phyloP scores from a whole-genome alignment of 2,113 vertebrate genomes.

The Genyomyrus donnyi region DNA sequence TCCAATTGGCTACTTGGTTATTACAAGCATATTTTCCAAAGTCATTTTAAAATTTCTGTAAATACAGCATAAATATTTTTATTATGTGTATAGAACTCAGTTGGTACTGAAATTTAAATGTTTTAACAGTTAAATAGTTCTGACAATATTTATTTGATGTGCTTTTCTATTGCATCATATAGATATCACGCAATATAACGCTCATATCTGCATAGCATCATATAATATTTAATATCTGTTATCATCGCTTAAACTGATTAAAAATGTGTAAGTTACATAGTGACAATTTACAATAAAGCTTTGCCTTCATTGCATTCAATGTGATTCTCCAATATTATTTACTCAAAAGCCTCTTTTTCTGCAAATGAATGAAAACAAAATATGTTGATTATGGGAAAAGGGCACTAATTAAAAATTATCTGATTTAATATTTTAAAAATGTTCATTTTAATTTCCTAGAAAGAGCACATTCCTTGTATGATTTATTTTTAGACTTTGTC shows the following conservation, averaged over 20 bases:
- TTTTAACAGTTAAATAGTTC: not conserved
- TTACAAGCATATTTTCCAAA: not conserved
- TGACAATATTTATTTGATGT: not conserved
- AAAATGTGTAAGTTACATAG: not conserved
- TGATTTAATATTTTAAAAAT: not conserved
- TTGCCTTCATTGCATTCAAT: not conserved
- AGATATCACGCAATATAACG: not conserved
- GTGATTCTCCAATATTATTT: not conserved
- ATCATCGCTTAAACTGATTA: not conserved
- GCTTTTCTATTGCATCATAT: not conserved
- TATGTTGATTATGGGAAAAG: not conserved
- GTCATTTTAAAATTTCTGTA: not conserved
- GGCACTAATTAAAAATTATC: not conserved
- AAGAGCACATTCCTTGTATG: not conserved
- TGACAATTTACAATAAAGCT: not conserved
- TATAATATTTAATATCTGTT: not conserved
- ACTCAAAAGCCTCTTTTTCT: not conserved
- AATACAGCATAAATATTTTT: not conserved
- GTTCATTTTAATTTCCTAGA: not conserved
- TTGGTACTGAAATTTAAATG: not conserved
- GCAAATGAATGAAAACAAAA: slow-evolving; percentile 4
- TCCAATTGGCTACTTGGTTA: not conserved
- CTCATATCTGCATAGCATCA: not conserved
- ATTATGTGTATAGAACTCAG: not conserved
- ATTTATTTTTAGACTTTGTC: not conserved